phyloP scores from a whole-genome alignment of 2,888 invertebrate genomes.

The Leptarthrus brevirostris region DNA sequence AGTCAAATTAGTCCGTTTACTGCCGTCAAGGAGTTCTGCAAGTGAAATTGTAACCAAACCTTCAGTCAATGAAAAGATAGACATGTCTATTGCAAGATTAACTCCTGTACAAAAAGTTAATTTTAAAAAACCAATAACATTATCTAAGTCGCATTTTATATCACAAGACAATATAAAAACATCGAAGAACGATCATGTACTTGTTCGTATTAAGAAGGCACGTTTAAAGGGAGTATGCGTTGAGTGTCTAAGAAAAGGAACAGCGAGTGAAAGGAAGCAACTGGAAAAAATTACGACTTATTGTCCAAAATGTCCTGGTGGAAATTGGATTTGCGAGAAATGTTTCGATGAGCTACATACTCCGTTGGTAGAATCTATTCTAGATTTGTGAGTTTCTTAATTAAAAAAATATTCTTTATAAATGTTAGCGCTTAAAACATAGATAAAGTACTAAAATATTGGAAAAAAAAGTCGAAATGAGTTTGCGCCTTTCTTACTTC shows the following conservation, averaged over 20 bases:
- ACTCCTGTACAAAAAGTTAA: background rate
- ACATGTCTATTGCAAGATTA: too few relatives aligned
- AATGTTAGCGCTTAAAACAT: too few relatives aligned
- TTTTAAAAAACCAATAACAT: slow-evolving; percentile 9
- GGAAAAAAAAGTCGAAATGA: too few relatives aligned
- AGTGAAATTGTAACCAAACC: too few relatives aligned
- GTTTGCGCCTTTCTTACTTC: too few relatives aligned
- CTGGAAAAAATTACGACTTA: slow-evolving; percentile 62
- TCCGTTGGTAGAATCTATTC: too few relatives aligned
- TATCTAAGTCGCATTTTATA: slow-evolving; percentile 15
- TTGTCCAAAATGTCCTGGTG: slow-evolving; percentile 64
- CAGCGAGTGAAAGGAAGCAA: slow-evolving; percentile 52
- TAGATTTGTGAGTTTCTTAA: too few relatives aligned
- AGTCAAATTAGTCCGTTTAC: too few relatives aligned
- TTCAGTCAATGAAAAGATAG: too few relatives aligned
- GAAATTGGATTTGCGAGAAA: slow-evolving; percentile 64
- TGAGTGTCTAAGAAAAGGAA: slow-evolving; percentile 60
- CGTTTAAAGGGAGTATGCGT: slow-evolving; percentile 65
- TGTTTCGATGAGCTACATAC: slow-evolving; percentile 60
- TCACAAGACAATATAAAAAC: slow-evolving; percentile 60
- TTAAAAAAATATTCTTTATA: too few relatives aligned
- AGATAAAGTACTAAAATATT: too few relatives aligned
- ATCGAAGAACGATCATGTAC: slow-evolving; percentile 59
- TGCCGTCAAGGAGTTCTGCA: too few relatives aligned
- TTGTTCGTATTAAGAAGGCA: slow-evolving; percentile 61